Evolutionary conservation across 2,113 vertebrate species (phyloP), one percentile per base, ranked within the genome.

Genomic region (Mixornis gularis): DNA sequence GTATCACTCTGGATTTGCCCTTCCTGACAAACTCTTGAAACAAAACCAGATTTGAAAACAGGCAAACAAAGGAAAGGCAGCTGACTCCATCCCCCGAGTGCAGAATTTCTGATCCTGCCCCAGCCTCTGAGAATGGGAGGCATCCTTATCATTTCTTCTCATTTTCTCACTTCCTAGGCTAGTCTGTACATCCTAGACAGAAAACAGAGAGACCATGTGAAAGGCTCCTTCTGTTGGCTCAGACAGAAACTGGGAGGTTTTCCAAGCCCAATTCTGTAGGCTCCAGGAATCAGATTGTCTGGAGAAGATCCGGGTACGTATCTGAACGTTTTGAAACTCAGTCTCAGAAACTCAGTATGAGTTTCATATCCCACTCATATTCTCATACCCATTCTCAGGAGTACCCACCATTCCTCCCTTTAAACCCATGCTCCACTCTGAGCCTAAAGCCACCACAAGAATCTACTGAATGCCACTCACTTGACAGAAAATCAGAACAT

Each of bases 251-350:
- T 93, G 95, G 84, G 89, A 92, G 89, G 74, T 89, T 92, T 96
- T 96, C 94, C 95, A 96, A 94, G 66, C 85, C 89, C 89, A 93
- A 83, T 94, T 93, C 91, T 83, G 68, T 70, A 96, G 92, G 89
- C 86, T 96, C 92, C 94, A 94, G 74, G 86, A 96, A 94, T 93
- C 95, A 92, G 87, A 94, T 93, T 87, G 87, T 96, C 94, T 96
- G 79, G 87, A 93, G 96, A 87, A 94, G 94, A 89, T 92, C 87
- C 9, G 91, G 92, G 87, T 63, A 77, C 17, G 9, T 87, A 94
- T 82, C 71, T 78, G 72, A 95, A 84, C 2, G 0, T 84, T 89
- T 41, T 82, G 78, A 76, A 89, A 81, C 9, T 68, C 43, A 41
- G 58, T 34, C 81, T 79, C 74, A 46, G 78, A 85, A 89, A 82